Evolutionary conservation across 1,140 invertebrate species (phyloP).

Genomic region (Hyphantria cunea): DNA sequence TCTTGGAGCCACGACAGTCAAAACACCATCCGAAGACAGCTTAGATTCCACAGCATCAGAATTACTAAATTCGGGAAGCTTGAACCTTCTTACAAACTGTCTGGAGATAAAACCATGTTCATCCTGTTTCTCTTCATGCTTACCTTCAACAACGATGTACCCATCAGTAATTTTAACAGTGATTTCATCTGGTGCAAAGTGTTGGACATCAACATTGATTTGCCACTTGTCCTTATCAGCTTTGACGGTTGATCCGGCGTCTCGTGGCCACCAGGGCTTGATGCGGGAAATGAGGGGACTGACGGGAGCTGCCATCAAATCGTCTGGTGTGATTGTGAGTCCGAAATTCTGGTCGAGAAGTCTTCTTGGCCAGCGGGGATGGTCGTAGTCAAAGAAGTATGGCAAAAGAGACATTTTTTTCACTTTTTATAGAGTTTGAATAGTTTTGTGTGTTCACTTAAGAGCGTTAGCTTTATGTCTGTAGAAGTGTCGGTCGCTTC

Average conservation of each 20-base stretch:
- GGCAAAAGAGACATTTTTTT: conserved; percentile 61
- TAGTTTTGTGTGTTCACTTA: conserved; percentile 16
- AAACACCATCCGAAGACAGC: conserved; percentile 89
- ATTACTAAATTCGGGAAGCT: conserved; percentile 87
- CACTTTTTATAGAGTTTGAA: background rate
- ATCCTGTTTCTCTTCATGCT: conserved; percentile 90
- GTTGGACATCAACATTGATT: conserved; percentile 91
- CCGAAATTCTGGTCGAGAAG: conserved; percentile 70
- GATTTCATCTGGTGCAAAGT: conserved; percentile 93
- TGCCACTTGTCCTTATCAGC: conserved; percentile 82
- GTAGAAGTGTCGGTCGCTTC: conserved; percentile 28
- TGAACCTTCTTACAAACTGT: conserved; percentile 87
- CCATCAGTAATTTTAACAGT: conserved; percentile 90
- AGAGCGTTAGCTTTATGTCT: conserved; percentile 40
- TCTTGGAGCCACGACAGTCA: conserved; percentile 86
- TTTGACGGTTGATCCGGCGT: conserved; percentile 59
- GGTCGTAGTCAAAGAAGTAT: conserved; percentile 64
- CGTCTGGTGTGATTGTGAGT: conserved; percentile 59
- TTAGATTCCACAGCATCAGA: conserved; percentile 85
- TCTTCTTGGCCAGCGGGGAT: conserved; percentile 55
- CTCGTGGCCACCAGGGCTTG: conserved; percentile 57
- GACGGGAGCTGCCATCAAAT: conserved; percentile 50
- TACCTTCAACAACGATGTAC: conserved; percentile 86
- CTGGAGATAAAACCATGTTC: conserved; percentile 89
- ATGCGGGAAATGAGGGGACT: conserved; percentile 53